Base-by-base conservation (phyloP, 1,140 invertebrate species). In the Aporrectodea caliginosa region DNA sequence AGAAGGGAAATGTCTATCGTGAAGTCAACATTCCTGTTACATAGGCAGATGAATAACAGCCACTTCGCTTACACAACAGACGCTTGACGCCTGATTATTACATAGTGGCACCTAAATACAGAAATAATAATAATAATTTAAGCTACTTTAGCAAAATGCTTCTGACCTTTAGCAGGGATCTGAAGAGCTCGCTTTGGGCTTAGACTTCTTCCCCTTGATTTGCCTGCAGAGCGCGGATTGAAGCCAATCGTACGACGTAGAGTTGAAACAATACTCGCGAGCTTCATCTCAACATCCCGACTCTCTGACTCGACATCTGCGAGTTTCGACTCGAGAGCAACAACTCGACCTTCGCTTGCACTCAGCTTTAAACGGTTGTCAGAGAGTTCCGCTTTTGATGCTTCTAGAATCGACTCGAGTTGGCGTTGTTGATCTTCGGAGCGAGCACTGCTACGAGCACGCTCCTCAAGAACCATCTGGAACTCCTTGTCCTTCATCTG, bases 321-420 rank as follows among this genome's bases (percentile, higher is more conserved):
- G 34, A 95, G 86, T 82, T 95, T 92, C 2, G 91, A 90, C 83
- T 96, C 94, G 33, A 95, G 86, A 6, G 94, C 93, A 76, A 93
- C 90, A 1, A 94, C 92, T 77, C 94, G 90, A n/a, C 93, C 93
- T 86, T 97, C 95, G 69, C 93, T 91, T 0, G 93, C 94, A 72
- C 93, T 93, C 1, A 96, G 88, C 75, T 82, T 86, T 83, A 94
- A 92, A 88, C 95, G 95, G 0, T 96, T 88, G 31, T 88, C 87
- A 33, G 82, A 83, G 35, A 81, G 72, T 84, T 96, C 94, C 84
- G 94, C 93, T 22, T 93, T 94, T 6, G 94, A 92, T 86, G 94
- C 93, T 29, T 94, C 93, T 22, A 97, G 88, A 83, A 93, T 94
- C 0, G 95, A 93, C 90, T 97, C 94, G 77, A 97, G 86, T 87